Conservation (phyloP, 1,140 invertebrate genomes). For the Hycleus phaleratus region DNA sequence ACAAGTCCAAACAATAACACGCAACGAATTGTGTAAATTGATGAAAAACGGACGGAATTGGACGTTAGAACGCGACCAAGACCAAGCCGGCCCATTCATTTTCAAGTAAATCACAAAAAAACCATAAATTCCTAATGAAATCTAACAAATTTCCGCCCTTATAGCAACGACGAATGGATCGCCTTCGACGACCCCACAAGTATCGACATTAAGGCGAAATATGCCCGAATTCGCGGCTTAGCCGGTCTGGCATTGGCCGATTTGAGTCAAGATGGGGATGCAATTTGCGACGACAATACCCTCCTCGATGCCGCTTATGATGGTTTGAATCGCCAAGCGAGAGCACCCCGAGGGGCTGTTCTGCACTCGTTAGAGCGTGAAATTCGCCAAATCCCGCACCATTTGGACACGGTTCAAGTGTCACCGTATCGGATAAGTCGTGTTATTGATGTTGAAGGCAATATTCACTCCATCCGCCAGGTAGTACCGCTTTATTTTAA, state of each 20-base stretch:
- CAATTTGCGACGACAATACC: constrained; percentile 40
- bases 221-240: constrained; percentile 46
- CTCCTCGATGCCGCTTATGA: constrained; percentile 43
- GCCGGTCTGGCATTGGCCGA: constrained; percentile 48
- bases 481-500: constrained; percentile 27
- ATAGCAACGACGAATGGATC: constrained; percentile 58
- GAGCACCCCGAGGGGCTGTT: constrained; percentile 48
- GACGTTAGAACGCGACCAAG: constrained; percentile 71
- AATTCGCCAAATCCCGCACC: constrained; percentile 43
- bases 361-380: constrained; percentile 49
- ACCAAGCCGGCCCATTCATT: constrained; percentile 69
- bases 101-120: constrained; percentile 45
- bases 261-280: constrained; percentile 41
- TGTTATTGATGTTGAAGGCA: constrained; percentile 62
- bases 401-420: constrained; percentile 52
- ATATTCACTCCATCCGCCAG: constrained; percentile 61
- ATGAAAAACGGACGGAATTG: constrained; percentile 54
- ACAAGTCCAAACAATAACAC: constrained; percentile 46
- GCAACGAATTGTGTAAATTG: constrained; percentile 53
- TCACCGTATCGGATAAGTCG: constrained; percentile 66
- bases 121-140: too few species aligned
- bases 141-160: neutral
- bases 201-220: constrained; percentile 65
- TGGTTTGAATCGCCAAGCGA: constrained; percentile 47
- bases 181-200: constrained; percentile 68